Conservation (phyloP, 1,140 invertebrate genomes). For the Drosophila dunni region DNA sequence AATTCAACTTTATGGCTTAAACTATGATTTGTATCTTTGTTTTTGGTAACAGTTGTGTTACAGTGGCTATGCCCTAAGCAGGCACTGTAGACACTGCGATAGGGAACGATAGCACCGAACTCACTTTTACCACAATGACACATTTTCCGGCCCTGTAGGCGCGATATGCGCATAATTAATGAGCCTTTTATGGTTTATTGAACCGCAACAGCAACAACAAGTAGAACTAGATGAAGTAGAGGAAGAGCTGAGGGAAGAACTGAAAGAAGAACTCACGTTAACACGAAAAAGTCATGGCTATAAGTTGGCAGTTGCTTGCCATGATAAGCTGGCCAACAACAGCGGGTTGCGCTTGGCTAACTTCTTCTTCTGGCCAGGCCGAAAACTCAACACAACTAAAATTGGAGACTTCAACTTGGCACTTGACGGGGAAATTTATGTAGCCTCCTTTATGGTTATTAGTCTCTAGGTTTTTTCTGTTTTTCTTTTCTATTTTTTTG, state of each 20-base stretch:
- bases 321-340: constrained; percentile 65
- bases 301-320: constrained; percentile 48
- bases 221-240: not conserved
- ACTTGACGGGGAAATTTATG: constrained; percentile 79
- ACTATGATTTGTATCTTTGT: not conserved
- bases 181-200: constrained; percentile 84
- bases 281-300: constrained; percentile 63
- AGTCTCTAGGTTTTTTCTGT: constrained; percentile 46
- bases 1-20: not conserved
- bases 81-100: constrained; percentile 34
- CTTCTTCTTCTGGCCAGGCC: constrained; percentile 50
- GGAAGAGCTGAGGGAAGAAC: not conserved
- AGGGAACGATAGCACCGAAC: constrained; percentile 21
- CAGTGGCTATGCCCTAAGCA: constrained; percentile 20
- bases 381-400: not conserved
- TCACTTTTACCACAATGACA: constrained; percentile 66
- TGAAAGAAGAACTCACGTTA: constrained; percentile 15
- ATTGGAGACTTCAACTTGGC: constrained; percentile 32
- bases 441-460: constrained; percentile 78
- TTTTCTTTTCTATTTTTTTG: constrained; percentile 41
- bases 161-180: constrained; percentile 84
- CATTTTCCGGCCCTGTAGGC: constrained; percentile 80
- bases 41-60: not conserved
- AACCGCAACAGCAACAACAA: constrained; percentile 64
- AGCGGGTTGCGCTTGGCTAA: constrained; percentile 75